Evolutionary conservation across 2,888 invertebrate genomes (phyloP), one percentile per base, ranked within the genome.

Genomic region (Seira sanloemensis): DNA sequence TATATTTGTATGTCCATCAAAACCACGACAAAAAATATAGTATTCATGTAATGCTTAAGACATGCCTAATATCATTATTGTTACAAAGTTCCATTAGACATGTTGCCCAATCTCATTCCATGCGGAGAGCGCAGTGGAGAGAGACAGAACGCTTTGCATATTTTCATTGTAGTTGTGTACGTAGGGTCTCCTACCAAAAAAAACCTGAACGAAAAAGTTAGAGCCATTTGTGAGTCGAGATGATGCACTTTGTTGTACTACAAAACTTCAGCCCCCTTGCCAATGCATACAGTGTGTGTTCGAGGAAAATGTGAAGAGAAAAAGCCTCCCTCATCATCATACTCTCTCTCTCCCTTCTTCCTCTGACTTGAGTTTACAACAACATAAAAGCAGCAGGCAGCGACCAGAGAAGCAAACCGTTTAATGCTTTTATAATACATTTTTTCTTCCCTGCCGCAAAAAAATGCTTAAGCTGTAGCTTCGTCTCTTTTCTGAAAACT

Each of bases 191-290:
- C 26, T 24, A 72, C 21, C 68, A 24, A 18, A 12, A 24, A 25
- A 4, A n/a, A 23, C 24, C 25, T 37, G 4, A 72, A n/a, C n/a
- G 26, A 25, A 27, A 12, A 69, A 27, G 19, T n/a, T n/a, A n/a
- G n/a, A n/a, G n/a, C n/a, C n/a, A n/a, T n/a, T n/a, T n/a, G 50
- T 4, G 18, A 66, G 12, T 9, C 37, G 67, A 79, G 54, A 73
- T 71, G 73, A 79, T 73, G 73, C 73, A 79, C 79, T 79, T 79
- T 79, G 54, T 73, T 67, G 21, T 67, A n/a, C 19, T 46, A 76
- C 16, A 21, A n/a, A 74, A 76, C 19, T 12, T 65, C 9, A n/a
- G 23, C 65, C 58, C 5, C 9, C 7, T 25, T 24, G 54, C 54
- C 65, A 67, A 23, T 65, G 66, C 67, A 75, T 66, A n/a, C n/a